These are phyloP conservation scores for Pandemis heparana DNA, from an alignment of 2,888 invertebrate species.

Conservation along the genomic window DNA sequence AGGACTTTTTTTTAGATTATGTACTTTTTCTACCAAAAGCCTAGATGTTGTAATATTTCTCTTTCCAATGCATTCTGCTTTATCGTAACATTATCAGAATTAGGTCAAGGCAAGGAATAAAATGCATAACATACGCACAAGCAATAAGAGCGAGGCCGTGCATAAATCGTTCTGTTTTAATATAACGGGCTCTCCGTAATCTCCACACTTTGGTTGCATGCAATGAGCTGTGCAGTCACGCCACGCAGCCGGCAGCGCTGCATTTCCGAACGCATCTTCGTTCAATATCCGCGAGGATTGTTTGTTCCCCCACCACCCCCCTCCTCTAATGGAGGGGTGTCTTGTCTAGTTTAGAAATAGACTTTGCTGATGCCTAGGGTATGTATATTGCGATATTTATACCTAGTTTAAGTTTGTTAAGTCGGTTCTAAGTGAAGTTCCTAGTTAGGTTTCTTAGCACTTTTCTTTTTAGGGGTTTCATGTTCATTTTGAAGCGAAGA, in stretches of 20 bases:
- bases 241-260: conserved; percentile 73
- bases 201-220: conserved; percentile 72
- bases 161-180: conserved; percentile 43
- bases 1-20: no score
- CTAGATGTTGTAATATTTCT: neutral
- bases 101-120: neutral
- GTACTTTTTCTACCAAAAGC: neutral
- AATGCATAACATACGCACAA: conserved; percentile 1
- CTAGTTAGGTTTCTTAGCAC: neutral
- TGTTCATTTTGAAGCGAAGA: no score
- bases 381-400: conserved; percentile 35
- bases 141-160: conserved; percentile 62
- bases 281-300: conserved; percentile 84
- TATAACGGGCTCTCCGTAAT: conserved; percentile 57
- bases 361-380: conserved; percentile 54
- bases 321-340: conserved; percentile 65
- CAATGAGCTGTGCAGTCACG: conserved; percentile 72
- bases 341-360: conserved; percentile 69
- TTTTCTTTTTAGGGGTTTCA: neutral
- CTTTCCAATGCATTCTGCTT: no score
- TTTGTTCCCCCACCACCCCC: conserved; percentile 65
- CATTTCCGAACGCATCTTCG: conserved; percentile 83
- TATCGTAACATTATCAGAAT: neutral
- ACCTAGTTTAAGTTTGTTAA: neutral
- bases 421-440: conserved; percentile 6